These are phyloP conservation scores for Drosophila siamana DNA, from an alignment of 2,888 invertebrate genomes.

Conservation along the genomic window DNA sequence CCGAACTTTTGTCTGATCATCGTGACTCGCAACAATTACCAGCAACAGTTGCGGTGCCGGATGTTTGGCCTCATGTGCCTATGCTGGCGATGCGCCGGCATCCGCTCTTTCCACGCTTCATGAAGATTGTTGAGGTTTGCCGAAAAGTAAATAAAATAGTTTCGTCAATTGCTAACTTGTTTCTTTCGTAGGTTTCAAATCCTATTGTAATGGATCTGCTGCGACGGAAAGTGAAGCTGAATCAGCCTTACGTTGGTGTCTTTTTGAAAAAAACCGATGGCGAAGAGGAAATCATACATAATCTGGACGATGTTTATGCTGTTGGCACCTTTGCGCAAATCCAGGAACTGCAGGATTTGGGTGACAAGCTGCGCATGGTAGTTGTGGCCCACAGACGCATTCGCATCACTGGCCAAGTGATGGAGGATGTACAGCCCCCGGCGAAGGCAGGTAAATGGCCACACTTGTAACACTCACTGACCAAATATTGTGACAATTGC, in stretches of 20 bases:
- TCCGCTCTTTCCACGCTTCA: slow-evolving; percentile 99
- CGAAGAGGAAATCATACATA: slow-evolving; percentile 93
- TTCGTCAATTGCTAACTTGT: neutral
- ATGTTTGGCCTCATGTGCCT: slow-evolving; percentile 98
- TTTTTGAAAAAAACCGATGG: slow-evolving; percentile 97
- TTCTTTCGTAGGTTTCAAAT: slow-evolving; percentile 89
- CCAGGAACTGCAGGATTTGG: slow-evolving; percentile 98
- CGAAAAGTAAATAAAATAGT: neutral
- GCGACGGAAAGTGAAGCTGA: slow-evolving; percentile 96
- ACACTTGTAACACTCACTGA: slow-evolving; percentile 13
- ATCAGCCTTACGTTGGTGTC: slow-evolving; percentile 98
- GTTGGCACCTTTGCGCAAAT: slow-evolving; percentile 99
- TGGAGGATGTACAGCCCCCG: slow-evolving; percentile 89
- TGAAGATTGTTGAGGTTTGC: slow-evolving; percentile 96
- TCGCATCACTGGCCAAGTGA: slow-evolving; percentile 91
- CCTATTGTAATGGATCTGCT: slow-evolving; percentile 94
- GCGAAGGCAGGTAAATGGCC: slow-evolving; percentile 67
- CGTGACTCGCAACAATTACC: slow-evolving; percentile 87
- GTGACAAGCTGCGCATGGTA: slow-evolving; percentile 94
- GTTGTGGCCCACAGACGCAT: slow-evolving; percentile 97
- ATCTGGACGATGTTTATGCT: slow-evolving; percentile 93
- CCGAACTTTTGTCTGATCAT: slow-evolving; percentile 67
- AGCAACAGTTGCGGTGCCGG: slow-evolving; percentile 96
- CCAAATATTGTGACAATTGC: slow-evolving; percentile 55
- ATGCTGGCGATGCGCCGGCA: slow-evolving; percentile 97